Evolutionary conservation across 53 echinoderm and acorn worm genomes (phyloP).

Genomic region (Antedon mediterranea): DNA sequence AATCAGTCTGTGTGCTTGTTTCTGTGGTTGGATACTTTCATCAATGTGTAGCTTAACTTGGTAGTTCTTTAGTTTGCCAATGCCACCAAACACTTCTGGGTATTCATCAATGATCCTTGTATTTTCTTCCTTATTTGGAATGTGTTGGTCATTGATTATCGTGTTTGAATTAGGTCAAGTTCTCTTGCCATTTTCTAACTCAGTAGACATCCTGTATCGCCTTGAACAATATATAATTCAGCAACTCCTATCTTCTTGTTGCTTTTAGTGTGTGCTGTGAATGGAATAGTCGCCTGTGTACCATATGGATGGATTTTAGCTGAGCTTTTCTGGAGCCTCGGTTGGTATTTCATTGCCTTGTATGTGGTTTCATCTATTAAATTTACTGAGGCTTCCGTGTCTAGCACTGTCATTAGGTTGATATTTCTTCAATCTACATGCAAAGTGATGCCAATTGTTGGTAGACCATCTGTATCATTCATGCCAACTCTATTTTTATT

Average conservation of each 20-base stretch:
- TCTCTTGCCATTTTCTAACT: neutral
- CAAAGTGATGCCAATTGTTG: slow-evolving; percentile 3
- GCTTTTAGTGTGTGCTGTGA: neutral
- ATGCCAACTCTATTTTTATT: too few species aligned
- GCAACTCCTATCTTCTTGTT: neutral
- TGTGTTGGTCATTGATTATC: too few species aligned
- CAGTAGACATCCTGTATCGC: slow-evolving; percentile 7
- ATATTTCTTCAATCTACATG: neutral
- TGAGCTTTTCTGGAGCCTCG: neutral
- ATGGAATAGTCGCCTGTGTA: neutral
- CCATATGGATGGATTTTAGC: slow-evolving; percentile 4
- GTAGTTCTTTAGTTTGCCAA: neutral
- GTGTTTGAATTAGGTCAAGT: neutral
- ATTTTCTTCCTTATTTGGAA: neutral
- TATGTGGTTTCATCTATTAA: neutral
- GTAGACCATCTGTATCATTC: neutral
- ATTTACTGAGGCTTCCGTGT: slow-evolving; percentile 14
- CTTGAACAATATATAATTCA: slow-evolving; percentile 9
- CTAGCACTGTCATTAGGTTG: slow-evolving; percentile 7
- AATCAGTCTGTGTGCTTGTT: slow-evolving; percentile 8
- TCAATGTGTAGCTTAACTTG: neutral
- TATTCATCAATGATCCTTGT: neutral
- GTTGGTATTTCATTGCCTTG: neutral
- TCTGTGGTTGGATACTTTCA: neutral
- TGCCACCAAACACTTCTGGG: neutral